phyloP scores from a whole-genome alignment of 1,140 invertebrate genomes.

The Drosophila jambulina region DNA sequence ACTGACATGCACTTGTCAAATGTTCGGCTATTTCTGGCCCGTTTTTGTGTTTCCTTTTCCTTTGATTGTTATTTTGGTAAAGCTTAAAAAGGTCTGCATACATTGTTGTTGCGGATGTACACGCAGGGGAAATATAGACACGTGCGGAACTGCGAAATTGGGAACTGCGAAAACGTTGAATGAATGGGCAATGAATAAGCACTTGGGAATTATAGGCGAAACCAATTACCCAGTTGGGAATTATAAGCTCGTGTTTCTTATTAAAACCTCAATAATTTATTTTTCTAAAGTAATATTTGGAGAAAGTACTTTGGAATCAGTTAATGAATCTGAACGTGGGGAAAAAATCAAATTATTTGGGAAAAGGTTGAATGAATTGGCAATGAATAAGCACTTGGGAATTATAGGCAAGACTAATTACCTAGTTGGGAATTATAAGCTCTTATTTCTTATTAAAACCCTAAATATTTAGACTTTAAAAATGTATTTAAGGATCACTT shows the following conservation, averaged over 20 bases:
- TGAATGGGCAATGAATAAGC: background rate
- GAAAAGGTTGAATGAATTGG: no score
- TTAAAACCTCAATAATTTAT: no score
- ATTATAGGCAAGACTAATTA: background rate
- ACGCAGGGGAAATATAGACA: background rate
- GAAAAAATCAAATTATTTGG: no score
- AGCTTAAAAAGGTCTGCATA: constrained; percentile 66
- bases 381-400: background rate
- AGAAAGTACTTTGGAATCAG: no score
- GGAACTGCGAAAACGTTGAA: background rate
- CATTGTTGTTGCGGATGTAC: constrained; percentile 38
- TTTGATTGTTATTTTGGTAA: constrained; percentile 52
- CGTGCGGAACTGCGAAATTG: background rate
- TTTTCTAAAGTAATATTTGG: no score
- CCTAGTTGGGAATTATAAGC: background rate
- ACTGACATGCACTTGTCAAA: constrained; percentile 81
- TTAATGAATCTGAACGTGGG: no score
- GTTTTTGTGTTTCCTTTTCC: constrained; percentile 18
- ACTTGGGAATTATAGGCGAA: background rate
- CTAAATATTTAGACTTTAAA: background rate
- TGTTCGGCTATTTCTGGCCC: constrained; percentile 69
- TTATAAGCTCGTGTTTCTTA: no score
- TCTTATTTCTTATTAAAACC: background rate
- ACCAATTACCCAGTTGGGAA: background rate
- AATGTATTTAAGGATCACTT: no score